Base-by-base conservation (phyloP, 2,113 vertebrate genomes). In the Limanda limanda region DNA sequence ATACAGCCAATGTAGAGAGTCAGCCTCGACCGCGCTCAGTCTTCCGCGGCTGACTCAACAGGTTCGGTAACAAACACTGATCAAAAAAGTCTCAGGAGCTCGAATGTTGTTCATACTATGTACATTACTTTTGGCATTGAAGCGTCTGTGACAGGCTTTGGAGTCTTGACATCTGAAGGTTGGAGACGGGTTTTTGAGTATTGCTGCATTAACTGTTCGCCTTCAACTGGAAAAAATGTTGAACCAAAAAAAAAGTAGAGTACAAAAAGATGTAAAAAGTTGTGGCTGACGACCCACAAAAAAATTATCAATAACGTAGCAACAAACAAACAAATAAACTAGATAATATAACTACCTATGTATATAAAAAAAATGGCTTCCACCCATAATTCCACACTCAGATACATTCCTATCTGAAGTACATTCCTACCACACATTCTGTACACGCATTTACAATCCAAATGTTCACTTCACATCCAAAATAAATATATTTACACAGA, bases 401-500 rank as follows among this genome's bases (percentile, higher is more conserved):
- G 95, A 93, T 96, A 97, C 96, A 96, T 91, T 93, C 88, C 87
- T 89, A 89, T 89, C 89, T 86, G 91, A 84, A 88, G 86, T 93
- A 94, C 93, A 94, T 94, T 94, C 93, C 89, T 91, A 90, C 95
- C 95, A 94, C 95, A 97, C 95, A 97, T 96, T 97, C 96, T 98
- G 96, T 97, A 98, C 96, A 96, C 94, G 95, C 90, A 88, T 91
- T 96, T 96, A 98, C 94, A 97, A 98, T 96, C 95, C 95, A 96
- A 95, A 95, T 93, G 95, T 96, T 97, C 97, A 96, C 94, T 94
- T 96, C 96, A 98, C 95, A 95, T 96, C 94, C 95, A 97, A 90
- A 98, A 99, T 98, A 99, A 99, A 99, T 98, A 99, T 98, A 98
- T 99, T 97, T 98, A 98, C 97, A 99, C 92, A 94, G 93, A 86